A percentile compares a stretch with the other conserved stretches of the same genome.
Evolutionary conservation across 2,797 vertebrate genomes (phyloP).

Genomic region (Echeneis naucrates): DNA sequence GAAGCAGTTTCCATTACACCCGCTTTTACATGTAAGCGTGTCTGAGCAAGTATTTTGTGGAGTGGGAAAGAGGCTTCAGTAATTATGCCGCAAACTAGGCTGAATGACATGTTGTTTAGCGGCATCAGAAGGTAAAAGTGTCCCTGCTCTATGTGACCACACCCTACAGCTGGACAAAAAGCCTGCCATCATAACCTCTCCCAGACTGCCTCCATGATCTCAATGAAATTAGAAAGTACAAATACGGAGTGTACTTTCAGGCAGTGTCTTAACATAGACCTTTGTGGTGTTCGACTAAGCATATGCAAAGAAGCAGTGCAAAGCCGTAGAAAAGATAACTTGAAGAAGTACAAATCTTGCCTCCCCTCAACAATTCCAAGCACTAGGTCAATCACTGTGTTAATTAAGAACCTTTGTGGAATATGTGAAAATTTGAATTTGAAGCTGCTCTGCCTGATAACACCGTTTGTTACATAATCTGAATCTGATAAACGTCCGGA

Average conservation of each 20-base stretch:
- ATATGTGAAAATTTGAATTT: slow-evolving; percentile 6
- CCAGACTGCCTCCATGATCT: neutral
- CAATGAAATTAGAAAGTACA: neutral
- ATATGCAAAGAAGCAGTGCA: neutral
- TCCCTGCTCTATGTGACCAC: no score
- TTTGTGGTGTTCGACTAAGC: neutral
- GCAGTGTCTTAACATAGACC: neutral
- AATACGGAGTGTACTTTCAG: neutral
- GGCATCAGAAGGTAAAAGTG: no score
- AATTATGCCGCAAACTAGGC: neutral
- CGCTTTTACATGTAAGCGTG: no score
- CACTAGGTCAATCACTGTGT: neutral
- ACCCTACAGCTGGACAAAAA: neutral
- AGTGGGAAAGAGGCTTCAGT: neutral
- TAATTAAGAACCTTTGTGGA: neutral
- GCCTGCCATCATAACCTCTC: neutral
- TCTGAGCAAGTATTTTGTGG: no score
- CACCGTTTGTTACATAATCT: neutral
- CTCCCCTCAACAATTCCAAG: neutral
- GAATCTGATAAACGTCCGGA: slow-evolving; percentile 4
- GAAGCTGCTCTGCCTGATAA: neutral
- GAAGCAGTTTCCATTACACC: neutral
- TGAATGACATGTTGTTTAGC: neutral
- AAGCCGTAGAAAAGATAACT: neutral
- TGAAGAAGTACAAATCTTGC: neutral